phyloP scores from a whole-genome alignment of 2,797 vertebrate species.

The Gephyroberyx darwinii region DNA sequence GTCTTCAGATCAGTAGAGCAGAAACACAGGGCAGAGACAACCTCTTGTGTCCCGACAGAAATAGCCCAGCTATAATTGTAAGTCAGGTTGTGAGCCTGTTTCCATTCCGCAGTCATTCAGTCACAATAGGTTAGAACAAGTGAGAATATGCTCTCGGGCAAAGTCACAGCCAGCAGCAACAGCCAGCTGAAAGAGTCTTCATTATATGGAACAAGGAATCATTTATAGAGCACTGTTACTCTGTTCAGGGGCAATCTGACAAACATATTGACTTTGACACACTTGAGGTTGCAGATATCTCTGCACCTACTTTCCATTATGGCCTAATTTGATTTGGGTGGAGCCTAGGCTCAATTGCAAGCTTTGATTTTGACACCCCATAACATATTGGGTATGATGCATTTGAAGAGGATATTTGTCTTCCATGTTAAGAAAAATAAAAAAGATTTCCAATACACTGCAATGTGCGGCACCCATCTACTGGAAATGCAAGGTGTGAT shows the following conservation, averaged over 20 bases:
- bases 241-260: slow-evolving; percentile 74
- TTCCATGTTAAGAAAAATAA: slow-evolving; percentile 10
- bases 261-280: slow-evolving; percentile 78
- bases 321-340: slow-evolving; percentile 60
- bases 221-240: slow-evolving; percentile 71
- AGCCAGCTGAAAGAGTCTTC: slow-evolving; percentile 66
- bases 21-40: slow-evolving; percentile 55
- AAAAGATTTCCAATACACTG: slow-evolving; percentile 13
- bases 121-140: slow-evolving; percentile 72
- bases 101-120: slow-evolving; percentile 69
- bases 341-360: slow-evolving; percentile 26
- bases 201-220: slow-evolving; percentile 79
- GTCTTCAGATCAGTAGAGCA: slow-evolving; percentile 50
- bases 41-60: slow-evolving; percentile 65
- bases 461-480: slow-evolving; percentile 12
- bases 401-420: slow-evolving; percentile 32
- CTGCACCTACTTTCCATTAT: slow-evolving; percentile 62
- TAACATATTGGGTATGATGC: slow-evolving; percentile 25
- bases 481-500: slow-evolving; percentile 23
- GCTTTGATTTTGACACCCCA: slow-evolving; percentile 21
- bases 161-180: slow-evolving; percentile 71
- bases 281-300: slow-evolving; percentile 62
- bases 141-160: slow-evolving; percentile 71
- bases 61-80: slow-evolving; percentile 76
- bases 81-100: slow-evolving; percentile 68